Conservation (phyloP, 2,888 invertebrate species). For the Isotomurus palustris region DNA sequence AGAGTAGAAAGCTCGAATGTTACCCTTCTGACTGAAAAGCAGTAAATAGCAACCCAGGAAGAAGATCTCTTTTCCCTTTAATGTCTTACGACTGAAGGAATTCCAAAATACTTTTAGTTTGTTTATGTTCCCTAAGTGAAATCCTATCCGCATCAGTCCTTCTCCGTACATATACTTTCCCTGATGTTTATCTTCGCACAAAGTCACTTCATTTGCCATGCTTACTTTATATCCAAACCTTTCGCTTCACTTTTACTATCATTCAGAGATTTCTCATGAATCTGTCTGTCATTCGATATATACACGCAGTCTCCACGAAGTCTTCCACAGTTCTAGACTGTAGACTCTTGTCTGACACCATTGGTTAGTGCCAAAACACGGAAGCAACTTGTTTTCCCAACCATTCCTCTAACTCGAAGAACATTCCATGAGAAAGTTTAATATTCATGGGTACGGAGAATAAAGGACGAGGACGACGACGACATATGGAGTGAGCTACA, state of each 20-base stretch:
- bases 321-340: neutral
- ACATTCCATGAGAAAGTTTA: slow-evolving; percentile 1
- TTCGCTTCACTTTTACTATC: no score
- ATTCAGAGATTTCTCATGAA: no score
- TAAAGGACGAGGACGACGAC: no score
- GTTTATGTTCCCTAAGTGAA: slow-evolving; percentile 1
- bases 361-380: no score
- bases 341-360: no score
- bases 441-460: neutral
- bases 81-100: neutral
- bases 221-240: no score
- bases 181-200: neutral
- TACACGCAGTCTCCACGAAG: no score
- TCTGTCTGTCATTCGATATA: no score
- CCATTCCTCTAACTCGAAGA: no score
- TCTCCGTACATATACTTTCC: no score
- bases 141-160: slow-evolving; percentile 1
- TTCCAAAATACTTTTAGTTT: neutral
- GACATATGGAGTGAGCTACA: no score
- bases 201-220: neutral
- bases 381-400: no score
- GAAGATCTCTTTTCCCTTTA: slow-evolving; percentile 3
- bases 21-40: neutral
- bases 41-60: neutral
- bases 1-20: neutral